These are phyloP conservation scores for Notocelia uddmanniana DNA, from an alignment of 2,888 invertebrate genomes.

Conservation along the genomic window DNA sequence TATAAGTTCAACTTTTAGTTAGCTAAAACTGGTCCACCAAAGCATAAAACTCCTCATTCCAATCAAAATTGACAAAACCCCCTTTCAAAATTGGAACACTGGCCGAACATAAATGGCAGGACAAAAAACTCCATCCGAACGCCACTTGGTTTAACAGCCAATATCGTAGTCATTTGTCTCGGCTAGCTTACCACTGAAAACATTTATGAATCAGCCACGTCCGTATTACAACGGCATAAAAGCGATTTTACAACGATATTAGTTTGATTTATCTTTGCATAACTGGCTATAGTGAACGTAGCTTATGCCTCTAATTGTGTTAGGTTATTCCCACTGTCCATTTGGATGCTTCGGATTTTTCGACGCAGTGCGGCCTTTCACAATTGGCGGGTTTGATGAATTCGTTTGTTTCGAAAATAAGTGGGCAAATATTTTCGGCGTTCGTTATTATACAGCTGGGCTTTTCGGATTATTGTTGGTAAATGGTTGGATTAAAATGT, in stretches of 20 bases:
- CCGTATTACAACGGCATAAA: slow-evolving; percentile 20
- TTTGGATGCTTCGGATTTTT: slow-evolving; percentile 43
- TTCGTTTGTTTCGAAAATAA: slow-evolving; percentile 26
- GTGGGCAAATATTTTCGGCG: slow-evolving; percentile 18
- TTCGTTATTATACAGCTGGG: slow-evolving; percentile 11
- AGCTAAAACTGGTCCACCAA: too few species aligned
- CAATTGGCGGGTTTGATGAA: slow-evolving; percentile 24
- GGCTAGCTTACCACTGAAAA: slow-evolving; percentile 62
- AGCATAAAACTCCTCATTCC: slow-evolving; percentile 25
- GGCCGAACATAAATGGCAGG: slow-evolving; percentile 59
- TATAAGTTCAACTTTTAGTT: too few species aligned
- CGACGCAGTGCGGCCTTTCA: slow-evolving; percentile 47
- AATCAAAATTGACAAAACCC: slow-evolving; percentile 42
- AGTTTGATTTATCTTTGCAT: slow-evolving; percentile 58
- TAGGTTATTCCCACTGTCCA: slow-evolving; percentile 51
- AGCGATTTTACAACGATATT: not conserved
- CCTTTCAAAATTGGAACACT: slow-evolving; percentile 48
- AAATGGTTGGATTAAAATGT: slow-evolving; percentile 2
- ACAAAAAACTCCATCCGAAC: slow-evolving; percentile 53
- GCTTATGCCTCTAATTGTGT: slow-evolving; percentile 70
- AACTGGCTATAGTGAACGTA: slow-evolving; percentile 66
- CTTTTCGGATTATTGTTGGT: not conserved
- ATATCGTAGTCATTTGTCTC: slow-evolving; percentile 75
- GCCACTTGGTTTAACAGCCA: slow-evolving; percentile 70
- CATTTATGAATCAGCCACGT: slow-evolving; percentile 41